Base-by-base conservation (phyloP, 2,113 vertebrate species). In the Crotalus helleri region DNA sequence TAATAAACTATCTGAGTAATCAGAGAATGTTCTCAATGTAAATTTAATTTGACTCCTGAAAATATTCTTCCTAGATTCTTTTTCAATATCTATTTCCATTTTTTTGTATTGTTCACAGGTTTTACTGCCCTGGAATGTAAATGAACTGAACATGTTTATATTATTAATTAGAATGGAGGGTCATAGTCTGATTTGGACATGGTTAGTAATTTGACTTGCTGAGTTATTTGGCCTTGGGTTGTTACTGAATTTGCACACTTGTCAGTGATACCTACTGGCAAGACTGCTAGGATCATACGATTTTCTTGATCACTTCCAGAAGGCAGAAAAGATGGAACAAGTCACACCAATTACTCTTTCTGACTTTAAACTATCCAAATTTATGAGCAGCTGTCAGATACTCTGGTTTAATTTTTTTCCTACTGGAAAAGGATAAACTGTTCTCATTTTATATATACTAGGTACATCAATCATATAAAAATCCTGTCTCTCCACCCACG, bases 91-190 rank as follows among this genome's bases (percentile, higher is more conserved):
- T 85, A 85, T 59, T 90, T 93, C 54, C 88, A 26, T 94, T 69
- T 69, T 57, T 57, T 57, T 95, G 92, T 26, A 57, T 8, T 92
- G 93, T 93, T 54, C 64, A n/a, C 54, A 94, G 91, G 88, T 87
- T n/a, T 93, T 12, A 9, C 26, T 91, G 81, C 93, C 92, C 51
- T 12, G 51, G 19, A 95, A 88, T 58, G 21, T 10, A 69, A 90
- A 90, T 86, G 91, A 95, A 57, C 91, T 6, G 86, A 87, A 69
- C 24, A 13, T 61, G 87, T 23, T 85, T 74, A 55, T 91, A 85
- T n/a, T 94, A 94, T 21, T 96, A 90, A 96, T 96, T 92, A 92
- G 21, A 0, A n/a, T 57, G 33, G 11, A 1, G 0, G 87, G 29
- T 39, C 9, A 0, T 3, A 44, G 90, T 87, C 90, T 0, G 0